phyloP scores from a whole-genome alignment of 2,797 vertebrate genomes.

The Rallus crepitans region DNA sequence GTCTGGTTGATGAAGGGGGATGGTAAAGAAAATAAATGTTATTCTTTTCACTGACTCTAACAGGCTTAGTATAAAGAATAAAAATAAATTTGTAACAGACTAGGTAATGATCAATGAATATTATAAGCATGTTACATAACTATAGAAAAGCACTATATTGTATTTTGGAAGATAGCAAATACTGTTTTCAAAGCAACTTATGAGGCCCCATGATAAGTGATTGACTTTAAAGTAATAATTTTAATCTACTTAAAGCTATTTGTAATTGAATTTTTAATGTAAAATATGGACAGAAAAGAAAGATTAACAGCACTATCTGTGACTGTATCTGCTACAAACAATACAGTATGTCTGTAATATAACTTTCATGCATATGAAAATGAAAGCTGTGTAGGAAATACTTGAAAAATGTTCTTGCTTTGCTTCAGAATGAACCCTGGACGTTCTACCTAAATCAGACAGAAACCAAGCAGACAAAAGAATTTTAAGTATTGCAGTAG shows the following conservation, averaged over 20 bases:
- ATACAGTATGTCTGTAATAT: background rate
- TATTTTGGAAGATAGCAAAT: background rate
- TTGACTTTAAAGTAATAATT: background rate
- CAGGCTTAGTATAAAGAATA: background rate
- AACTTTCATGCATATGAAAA: background rate
- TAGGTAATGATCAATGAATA: background rate
- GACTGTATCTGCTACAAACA: background rate
- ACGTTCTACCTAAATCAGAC: background rate
- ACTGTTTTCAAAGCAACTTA: background rate
- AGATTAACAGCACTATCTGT: background rate
- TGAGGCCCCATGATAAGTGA: background rate
- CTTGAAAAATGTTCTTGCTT: background rate
- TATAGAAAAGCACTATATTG: background rate
- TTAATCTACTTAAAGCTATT: conserved; percentile 7
- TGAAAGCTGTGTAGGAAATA: background rate
- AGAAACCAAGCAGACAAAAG: conserved; percentile 30
- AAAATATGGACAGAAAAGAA: background rate
- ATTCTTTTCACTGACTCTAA: background rate
- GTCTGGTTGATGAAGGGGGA: background rate
- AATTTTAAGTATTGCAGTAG: background rate
- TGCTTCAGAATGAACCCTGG: background rate
- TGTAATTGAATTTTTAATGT: conserved; percentile 11
- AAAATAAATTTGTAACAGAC: background rate
- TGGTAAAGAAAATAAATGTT: background rate
- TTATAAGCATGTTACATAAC: background rate